These are phyloP conservation scores for Poecilia picta DNA, from an alignment of 2,797 vertebrate genomes.

Conservation along the genomic window DNA sequence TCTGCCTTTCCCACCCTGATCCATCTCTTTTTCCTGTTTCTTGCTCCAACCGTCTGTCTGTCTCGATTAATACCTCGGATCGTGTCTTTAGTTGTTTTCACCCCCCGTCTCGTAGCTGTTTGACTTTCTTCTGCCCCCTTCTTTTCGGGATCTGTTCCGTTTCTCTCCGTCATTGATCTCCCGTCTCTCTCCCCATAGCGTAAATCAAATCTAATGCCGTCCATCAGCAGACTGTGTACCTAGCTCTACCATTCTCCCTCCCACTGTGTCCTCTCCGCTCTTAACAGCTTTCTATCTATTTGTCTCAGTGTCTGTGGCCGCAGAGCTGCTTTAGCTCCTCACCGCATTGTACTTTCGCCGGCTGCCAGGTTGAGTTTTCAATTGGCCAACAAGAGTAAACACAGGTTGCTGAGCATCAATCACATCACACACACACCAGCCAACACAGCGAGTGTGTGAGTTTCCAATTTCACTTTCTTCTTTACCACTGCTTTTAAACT, in stretches of 20 bases:
- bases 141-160: constrained; percentile 5
- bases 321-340: constrained; percentile 73
- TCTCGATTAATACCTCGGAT: constrained; percentile 50
- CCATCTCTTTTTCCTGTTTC: constrained; percentile 51
- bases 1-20: constrained; percentile 40
- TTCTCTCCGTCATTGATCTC: constrained; percentile 4
- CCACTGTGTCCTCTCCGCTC: constrained; percentile 58
- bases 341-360: constrained; percentile 68
- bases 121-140: constrained; percentile 5
- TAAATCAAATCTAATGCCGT: constrained; percentile 68
- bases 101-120: constrained; percentile 17
- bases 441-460: constrained; percentile 44
- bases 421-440: constrained; percentile 63
- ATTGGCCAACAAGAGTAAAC: constrained; percentile 80
- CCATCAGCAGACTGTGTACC: constrained; percentile 46
- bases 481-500: constrained; percentile 56
- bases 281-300: constrained; percentile 79
- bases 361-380: constrained; percentile 71
- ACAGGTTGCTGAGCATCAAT: constrained; percentile 78
- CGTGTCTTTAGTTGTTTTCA: constrained; percentile 22
- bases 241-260: constrained; percentile 33
- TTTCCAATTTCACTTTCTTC: constrained; percentile 66
- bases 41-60: constrained; percentile 60
- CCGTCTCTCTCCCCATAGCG: constrained; percentile 35
- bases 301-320: constrained; percentile 77